Conservation (phyloP, 2,888 invertebrate species). For the Chalcosyrphus nemorum region DNA sequence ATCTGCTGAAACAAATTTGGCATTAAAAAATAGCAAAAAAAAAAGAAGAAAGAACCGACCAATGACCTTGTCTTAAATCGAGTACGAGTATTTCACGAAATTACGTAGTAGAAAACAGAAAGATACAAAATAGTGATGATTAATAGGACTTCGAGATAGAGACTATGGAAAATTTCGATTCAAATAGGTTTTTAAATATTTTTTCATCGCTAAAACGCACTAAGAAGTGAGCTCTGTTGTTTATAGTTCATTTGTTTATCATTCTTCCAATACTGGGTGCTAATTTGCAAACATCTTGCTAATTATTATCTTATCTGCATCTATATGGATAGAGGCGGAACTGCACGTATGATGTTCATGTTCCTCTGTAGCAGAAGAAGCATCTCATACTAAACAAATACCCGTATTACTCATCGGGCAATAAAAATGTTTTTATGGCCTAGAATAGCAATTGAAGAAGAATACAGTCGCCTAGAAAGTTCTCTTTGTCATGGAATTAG, state of each 20-base stretch:
- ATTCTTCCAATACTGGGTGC: slow-evolving; percentile 1
- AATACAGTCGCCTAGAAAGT: neutral
- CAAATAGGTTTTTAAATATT: neutral
- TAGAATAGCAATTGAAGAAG: neutral
- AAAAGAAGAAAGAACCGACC: neutral
- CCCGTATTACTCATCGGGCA: slow-evolving; percentile 4
- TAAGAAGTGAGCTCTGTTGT: neutral
- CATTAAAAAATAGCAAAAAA: neutral
- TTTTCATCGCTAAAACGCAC: neutral
- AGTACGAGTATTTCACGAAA: neutral
- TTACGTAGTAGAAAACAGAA: neutral
- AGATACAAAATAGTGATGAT: neutral
- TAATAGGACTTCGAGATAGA: slow-evolving; percentile 1
- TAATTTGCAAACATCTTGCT: slow-evolving; percentile 49
- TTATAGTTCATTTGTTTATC: slow-evolving; percentile 6
- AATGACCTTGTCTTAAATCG: slow-evolving; percentile 8
- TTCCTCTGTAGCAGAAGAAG: neutral
- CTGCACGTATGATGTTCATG: slow-evolving; percentile 13
- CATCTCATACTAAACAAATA: slow-evolving; percentile 20
- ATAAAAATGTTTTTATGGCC: neutral
- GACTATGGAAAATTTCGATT: neutral
- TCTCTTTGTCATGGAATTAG: neutral
- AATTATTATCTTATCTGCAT: slow-evolving; percentile 41
- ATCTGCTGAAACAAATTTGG: neutral
- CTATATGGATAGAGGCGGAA: neutral